Percentiles rank a stretch among this genome's conserved stretches.
phyloP scores from a whole-genome alignment of 2,113 vertebrate species.

The Cyprinodon variegatus region DNA sequence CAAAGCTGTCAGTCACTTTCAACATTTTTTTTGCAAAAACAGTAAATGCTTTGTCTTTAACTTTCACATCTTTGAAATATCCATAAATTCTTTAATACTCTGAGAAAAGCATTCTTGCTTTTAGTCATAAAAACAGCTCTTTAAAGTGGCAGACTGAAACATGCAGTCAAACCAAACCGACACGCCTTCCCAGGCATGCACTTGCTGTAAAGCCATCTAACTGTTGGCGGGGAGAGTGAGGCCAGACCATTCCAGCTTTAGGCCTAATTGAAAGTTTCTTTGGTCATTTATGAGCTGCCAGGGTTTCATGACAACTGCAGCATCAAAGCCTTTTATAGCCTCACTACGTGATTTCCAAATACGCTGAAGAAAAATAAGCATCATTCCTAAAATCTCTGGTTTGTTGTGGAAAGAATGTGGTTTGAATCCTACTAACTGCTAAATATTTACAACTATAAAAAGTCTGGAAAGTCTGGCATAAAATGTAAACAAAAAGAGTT shows the following conservation, averaged over 20 bases:
- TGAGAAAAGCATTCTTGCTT: constrained; percentile 60
- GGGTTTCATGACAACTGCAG: constrained; percentile 42
- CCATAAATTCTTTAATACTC: constrained; percentile 51
- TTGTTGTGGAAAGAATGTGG: constrained; percentile 48
- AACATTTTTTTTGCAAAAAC: neutral
- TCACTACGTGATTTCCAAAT: constrained; percentile 33
- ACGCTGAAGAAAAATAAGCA: constrained; percentile 28
- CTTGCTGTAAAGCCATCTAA: constrained; percentile 55
- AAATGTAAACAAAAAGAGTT: constrained; percentile 24
- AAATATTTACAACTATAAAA: constrained; percentile 50
- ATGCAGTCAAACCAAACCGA: constrained; percentile 29
- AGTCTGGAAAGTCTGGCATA: constrained; percentile 30
- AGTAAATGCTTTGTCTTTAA: constrained; percentile 39
- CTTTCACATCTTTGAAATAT: constrained; percentile 53
- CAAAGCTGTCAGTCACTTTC: constrained; percentile 45
- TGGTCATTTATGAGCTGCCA: constrained; percentile 49
- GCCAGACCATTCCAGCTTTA: constrained; percentile 31
- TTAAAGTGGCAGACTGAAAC: constrained; percentile 63
- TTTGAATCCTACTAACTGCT: constrained; percentile 45
- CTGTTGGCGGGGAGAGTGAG: constrained; percentile 22
- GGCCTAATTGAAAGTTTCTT: constrained; percentile 64
- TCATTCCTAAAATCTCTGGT: constrained; percentile 47
- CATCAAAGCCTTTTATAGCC: constrained; percentile 50
- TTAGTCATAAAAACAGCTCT: constrained; percentile 54
- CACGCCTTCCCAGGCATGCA: constrained; percentile 63